A percentile compares a stretch with the other conserved stretches of the same genome.
Conservation (phyloP, 2,797 vertebrate species). For the Heterohyrax brucei region DNA sequence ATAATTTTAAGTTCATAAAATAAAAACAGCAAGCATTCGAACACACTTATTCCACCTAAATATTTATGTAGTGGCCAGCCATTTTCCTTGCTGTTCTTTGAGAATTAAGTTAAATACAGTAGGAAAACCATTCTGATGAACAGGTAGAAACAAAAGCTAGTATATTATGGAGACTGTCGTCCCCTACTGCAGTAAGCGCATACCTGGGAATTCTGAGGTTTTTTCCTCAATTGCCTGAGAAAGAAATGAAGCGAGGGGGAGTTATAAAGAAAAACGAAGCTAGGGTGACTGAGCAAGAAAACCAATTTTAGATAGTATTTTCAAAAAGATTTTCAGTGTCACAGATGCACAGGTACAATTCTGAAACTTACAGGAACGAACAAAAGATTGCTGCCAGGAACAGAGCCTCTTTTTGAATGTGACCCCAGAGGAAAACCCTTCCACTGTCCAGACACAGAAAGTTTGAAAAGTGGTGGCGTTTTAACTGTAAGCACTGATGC, state of each 20-base stretch:
- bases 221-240: neutral
- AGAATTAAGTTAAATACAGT: neutral
- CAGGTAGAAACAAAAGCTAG: neutral
- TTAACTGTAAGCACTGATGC: neutral
- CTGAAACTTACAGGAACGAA: neutral
- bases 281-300: slow-evolving; percentile 10
- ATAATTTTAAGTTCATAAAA: neutral
- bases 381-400: neutral
- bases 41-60: neutral
- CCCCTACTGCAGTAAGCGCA: neutral
- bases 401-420: neutral
- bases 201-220: neutral
- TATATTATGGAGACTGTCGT: neutral
- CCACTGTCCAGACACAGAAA: neutral
- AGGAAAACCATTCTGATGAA: neutral
- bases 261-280: slow-evolving; percentile 4
- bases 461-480: neutral
- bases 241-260: neutral
- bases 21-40: slow-evolving; percentile 16
- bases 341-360: neutral
- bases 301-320: slow-evolving; percentile 15
- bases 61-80: neutral
- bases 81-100: neutral
- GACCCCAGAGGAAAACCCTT: neutral
- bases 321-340: neutral